Base-by-base conservation (phyloP, 1,140 invertebrate species). In the Drosophila hydei region DNA sequence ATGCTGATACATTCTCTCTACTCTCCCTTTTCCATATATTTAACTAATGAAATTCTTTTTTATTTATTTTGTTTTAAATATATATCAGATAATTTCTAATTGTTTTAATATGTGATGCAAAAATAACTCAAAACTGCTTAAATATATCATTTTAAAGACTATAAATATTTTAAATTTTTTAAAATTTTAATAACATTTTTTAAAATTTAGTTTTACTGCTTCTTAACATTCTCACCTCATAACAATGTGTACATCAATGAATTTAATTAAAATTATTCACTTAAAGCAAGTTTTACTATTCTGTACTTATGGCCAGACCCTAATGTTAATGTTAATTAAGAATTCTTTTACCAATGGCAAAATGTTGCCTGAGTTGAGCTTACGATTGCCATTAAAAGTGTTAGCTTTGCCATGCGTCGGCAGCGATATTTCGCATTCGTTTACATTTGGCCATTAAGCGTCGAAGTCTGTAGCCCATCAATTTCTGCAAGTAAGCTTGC, bases 371-470 rank as follows among this genome's bases (percentile, higher is more conserved):
- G 14, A 42, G 38, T 23, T 25, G 33, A 16, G 19, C 55, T 74
- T 56, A 23, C 62, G 54, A 59, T 63, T 56, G 50, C 55, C 45
- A 62, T 79, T 71, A 65, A 74, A 63, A 64, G 43, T 62, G 33
- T 50, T 43, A n/a, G 21, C 52, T 27, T n/a, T n/a, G n/a, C n/a
- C n/a, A n/a, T 14, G 19, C 43, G 19, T 45, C 30, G 21, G 38
- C 23, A 42, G 38, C 30, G 14, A 58, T 47, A 30, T 47, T 51
- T 60, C 48, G 25, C 62, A 58, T 77, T 67, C 61, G 61, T 30
- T 58, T 68, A 51, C 62, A 68, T 45, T 78, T 78, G 38, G 60
- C 58, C 62, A 81, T 80, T 81, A 77, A 33, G 51, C 36, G 45
- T 25, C 9, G 47, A 50, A 56, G 21, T 43, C 38, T 45, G 62